Conservation (phyloP, 1,140 invertebrate species). For the Euglossa dilemma region DNA sequence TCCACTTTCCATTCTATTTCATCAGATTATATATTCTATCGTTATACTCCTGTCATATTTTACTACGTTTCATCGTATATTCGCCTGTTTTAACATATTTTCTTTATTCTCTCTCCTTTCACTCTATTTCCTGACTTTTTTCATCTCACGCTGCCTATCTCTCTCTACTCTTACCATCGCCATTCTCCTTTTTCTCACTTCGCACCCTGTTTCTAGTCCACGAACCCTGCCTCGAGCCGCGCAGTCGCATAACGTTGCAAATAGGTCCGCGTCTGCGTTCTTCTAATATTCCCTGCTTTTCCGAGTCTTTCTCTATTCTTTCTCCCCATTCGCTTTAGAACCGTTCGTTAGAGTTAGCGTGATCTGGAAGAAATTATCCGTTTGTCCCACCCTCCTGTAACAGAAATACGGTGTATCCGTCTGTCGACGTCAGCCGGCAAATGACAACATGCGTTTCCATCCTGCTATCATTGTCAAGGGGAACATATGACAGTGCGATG, state of each 20-base stretch:
- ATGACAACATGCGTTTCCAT: constrained; percentile 30
- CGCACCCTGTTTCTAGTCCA: constrained; percentile 29
- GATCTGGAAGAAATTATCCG: constrained; percentile 37
- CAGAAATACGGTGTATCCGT: neutral
- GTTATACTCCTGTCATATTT: neutral
- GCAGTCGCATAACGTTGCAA: constrained; percentile 29
- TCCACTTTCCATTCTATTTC: neutral
- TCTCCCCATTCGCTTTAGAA: neutral
- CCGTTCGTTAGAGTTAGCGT: constrained; percentile 18
- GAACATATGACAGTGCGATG: neutral
- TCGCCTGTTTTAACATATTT: neutral
- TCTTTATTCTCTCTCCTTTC: neutral
- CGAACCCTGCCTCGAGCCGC: constrained; percentile 18
- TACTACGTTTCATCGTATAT: neutral
- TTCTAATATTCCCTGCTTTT: neutral
- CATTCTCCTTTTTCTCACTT: constrained; percentile 13
- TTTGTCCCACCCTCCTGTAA: neutral
- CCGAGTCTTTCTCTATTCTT: constrained; percentile 12
- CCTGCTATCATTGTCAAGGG: neutral
- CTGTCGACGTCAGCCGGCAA: constrained; percentile 21
- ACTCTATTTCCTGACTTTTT: neutral
- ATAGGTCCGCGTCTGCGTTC: constrained; percentile 31
- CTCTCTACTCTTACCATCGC: constrained; percentile 2
- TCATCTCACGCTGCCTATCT: neutral
- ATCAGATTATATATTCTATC: neutral